Conservation (phyloP, 1,140 invertebrate genomes). For the Trichoplusia ni region DNA sequence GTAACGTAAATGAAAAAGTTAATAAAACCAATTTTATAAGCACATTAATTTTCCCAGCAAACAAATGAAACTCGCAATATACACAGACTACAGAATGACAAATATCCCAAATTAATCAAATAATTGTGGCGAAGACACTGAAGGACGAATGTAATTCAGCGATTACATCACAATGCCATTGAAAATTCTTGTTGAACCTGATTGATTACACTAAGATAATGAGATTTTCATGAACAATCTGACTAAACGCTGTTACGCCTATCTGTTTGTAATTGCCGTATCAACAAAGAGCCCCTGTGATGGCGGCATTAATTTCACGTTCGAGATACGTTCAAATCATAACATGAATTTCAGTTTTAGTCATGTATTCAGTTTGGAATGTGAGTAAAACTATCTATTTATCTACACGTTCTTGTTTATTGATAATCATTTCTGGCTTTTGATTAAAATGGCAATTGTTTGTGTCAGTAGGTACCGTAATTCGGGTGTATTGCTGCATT, state of each 20-base stretch:
- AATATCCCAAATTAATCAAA: slow-evolving; percentile 26
- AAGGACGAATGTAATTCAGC: slow-evolving; percentile 22
- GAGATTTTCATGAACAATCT: slow-evolving; percentile 43
- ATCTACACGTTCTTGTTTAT: background rate
- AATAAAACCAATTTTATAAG: background rate
- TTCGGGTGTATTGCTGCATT: no score
- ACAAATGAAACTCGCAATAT: background rate
- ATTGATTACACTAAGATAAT: slow-evolving; percentile 47
- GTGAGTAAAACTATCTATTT: no score
- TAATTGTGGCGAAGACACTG: slow-evolving; percentile 15
- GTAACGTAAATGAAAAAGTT: background rate
- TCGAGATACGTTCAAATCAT: slow-evolving; percentile 31
- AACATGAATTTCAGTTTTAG: slow-evolving; percentile 21
- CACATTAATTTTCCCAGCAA: background rate
- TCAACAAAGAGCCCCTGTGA: slow-evolving; percentile 36
- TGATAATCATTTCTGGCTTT: slow-evolving; percentile 8
- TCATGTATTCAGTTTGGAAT: slow-evolving; percentile 17
- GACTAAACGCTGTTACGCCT: slow-evolving; percentile 26
- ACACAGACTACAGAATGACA: slow-evolving; percentile 20
- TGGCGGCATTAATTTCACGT: slow-evolving; percentile 34
- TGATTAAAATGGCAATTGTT: background rate
- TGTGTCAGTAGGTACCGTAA: no score
- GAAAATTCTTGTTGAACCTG: slow-evolving; percentile 31
- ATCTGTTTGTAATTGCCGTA: slow-evolving; percentile 40
- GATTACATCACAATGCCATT: slow-evolving; percentile 8